Evolutionary conservation across 2,888 invertebrate species (phyloP).

Genomic region (Clostera curtula): DNA sequence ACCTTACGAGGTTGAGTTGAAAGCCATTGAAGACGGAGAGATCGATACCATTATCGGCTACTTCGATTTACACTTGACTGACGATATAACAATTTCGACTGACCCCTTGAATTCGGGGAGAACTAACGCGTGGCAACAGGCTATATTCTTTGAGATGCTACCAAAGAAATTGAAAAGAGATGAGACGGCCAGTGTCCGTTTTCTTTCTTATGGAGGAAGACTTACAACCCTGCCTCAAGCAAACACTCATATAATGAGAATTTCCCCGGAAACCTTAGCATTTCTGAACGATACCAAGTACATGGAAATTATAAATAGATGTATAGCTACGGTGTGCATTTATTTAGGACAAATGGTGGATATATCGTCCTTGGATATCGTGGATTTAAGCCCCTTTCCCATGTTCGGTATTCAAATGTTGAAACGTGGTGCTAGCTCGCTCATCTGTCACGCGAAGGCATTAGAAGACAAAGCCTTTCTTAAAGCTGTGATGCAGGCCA

Average conservation of each 20-base stretch:
- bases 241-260: conserved; percentile 5
- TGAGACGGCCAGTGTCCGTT: conserved; percentile 3
- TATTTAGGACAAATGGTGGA: conserved; percentile 11
- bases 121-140: conserved; percentile 46
- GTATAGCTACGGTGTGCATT: conserved; percentile 7
- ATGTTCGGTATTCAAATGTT: conserved; percentile 65
- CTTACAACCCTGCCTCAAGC: conserved; percentile 4
- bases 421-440: conserved; percentile 36
- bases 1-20: conserved; percentile 5
- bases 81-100: conserved; percentile 69
- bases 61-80: conserved; percentile 78
- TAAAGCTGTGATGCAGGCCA: conserved; percentile 6
- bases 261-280: conserved; percentile 10
- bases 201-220: conserved; percentile 8
- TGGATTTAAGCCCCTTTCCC: conserved; percentile 72
- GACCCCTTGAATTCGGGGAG: conserved; percentile 51
- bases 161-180: conserved; percentile 8
- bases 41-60: conserved; percentile 66
- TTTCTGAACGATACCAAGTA: conserved; percentile 17
- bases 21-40: conserved; percentile 9
- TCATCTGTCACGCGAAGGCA: conserved; percentile 30
- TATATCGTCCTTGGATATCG: conserved; percentile 24
- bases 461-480: conserved; percentile 10
- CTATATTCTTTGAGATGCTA: conserved; percentile 15
- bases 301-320: conserved; percentile 11